Percentiles rank a stretch among this genome's conserved stretches.
Conservation (phyloP, 2,888 invertebrate genomes). For the Hesperia comma region DNA sequence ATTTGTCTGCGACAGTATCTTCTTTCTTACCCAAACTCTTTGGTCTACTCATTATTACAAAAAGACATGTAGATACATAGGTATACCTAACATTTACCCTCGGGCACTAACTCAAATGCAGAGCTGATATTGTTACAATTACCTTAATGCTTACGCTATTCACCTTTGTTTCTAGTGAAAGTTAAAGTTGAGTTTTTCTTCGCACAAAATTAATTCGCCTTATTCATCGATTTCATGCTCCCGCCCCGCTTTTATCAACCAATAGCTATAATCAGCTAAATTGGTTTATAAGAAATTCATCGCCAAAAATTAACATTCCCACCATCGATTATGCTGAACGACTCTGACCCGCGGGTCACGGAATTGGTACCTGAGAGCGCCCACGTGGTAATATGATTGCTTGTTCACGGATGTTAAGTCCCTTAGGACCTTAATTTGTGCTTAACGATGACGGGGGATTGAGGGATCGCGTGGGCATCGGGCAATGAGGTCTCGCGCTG, state of each 20-base stretch:
- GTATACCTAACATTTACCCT: too few species aligned
- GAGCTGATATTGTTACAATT: not conserved
- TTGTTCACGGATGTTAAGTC: conserved; percentile 29
- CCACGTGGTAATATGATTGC: conserved; percentile 34
- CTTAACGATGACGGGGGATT: conserved; percentile 28
- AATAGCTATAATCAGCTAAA: conserved; percentile 33
- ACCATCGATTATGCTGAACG: conserved; percentile 26
- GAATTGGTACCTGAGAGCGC: conserved; percentile 35
- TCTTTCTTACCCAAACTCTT: too few species aligned
- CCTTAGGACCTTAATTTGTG: conserved; percentile 23
- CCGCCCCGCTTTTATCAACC: conserved; percentile 25
- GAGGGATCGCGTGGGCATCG: not conserved
- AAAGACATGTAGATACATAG: too few species aligned
- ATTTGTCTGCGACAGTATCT: too few species aligned
- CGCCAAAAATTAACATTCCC: conserved; percentile 37
- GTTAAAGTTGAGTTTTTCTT: conserved; percentile 5
- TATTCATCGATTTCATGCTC: conserved; percentile 30
- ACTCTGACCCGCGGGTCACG: conserved; percentile 38
- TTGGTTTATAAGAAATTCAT: conserved; percentile 35
- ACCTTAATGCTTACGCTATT: not conserved
- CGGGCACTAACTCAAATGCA: too few species aligned
- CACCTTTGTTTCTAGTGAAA: not conserved
- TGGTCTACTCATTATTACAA: too few species aligned
- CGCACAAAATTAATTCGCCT: conserved; percentile 8
- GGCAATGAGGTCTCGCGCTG: not conserved